Base-by-base conservation (phyloP, 2,888 invertebrate species). In the Antitype chi region DNA sequence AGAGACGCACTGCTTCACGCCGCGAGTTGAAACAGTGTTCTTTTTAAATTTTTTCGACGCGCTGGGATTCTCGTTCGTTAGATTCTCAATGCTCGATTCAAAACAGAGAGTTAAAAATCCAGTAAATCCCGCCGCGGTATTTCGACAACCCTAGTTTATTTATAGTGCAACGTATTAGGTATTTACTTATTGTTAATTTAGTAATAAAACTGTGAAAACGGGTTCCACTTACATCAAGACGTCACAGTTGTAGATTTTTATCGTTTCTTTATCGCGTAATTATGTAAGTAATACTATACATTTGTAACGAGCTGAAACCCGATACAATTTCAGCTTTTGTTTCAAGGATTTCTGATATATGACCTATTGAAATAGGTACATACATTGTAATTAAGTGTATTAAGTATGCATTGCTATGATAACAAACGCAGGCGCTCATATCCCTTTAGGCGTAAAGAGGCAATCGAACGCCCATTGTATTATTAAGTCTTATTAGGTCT, bases 321-420 rank as follows among this genome's bases (percentile, higher is more conserved):
- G 38, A 67, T 72, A 72, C 15, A 57, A 62, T 59, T 69, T 59
- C n/a, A 72, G 43, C 55, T 32, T 70, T 70, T 66, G 32, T 67
- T 67, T 82, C 66, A 82, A 52, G 62, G 49, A 32, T 59, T 67
- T 25, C 9, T 49, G 52, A 64, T 68, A 69, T 11, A 32, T 55
- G 67, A 81, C 63, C 71, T 78, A 82, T 28, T 80, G 25, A 64
- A 81, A 70, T 23, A 52, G 64, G 59, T 79, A 28, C 25, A n/a
- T 73, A 28, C 0, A 11, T 59, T 9, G 2, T 49, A 78, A n/a
- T 38, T 55, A 47, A 57, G 55, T 49, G 53, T 47, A 17, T 15
- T 49, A 67, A 2, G 1, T n/a, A 17, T 32, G 25, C 9, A 17
- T 78, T 49, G 52, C 79, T 53, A 20, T 25, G 57, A 28, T 25